Conservation (phyloP, 2,797 vertebrate genomes). For the Siniperca obscura region DNA sequence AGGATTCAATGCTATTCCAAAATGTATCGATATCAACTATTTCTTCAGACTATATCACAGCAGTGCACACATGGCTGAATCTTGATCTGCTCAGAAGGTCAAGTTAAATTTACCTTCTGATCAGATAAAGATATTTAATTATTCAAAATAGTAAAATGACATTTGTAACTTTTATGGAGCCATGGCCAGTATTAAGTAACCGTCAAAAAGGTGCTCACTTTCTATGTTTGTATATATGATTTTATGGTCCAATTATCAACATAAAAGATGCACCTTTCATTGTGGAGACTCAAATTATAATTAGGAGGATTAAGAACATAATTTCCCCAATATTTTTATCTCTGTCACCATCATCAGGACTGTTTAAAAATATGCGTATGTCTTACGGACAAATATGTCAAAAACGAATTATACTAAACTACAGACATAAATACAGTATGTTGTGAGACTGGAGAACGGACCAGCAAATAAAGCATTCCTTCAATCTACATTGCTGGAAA, state of each 20-base stretch:
- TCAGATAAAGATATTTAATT: constrained; percentile 1
- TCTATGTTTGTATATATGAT: background rate
- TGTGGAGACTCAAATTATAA: background rate
- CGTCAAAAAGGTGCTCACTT: background rate
- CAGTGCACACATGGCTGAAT: background rate
- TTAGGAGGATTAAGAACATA: background rate
- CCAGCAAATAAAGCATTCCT: background rate
- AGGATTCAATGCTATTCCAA: background rate
- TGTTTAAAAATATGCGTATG: background rate
- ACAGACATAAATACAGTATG: background rate
- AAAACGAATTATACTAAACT: background rate
- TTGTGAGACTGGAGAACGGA: constrained; percentile 3
- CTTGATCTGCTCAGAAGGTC: background rate
- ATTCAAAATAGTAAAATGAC: background rate
- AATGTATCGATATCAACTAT: background rate
- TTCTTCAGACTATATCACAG: background rate
- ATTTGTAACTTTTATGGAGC: background rate
- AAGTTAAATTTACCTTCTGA: background rate
- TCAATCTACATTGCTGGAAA: constrained; percentile 19
- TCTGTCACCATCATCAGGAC: background rate
- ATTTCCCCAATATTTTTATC: background rate
- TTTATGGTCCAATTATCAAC: background rate
- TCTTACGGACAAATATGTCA: background rate
- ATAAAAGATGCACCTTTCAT: background rate
- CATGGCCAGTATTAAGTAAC: background rate